These are phyloP conservation scores for Propithecus coquereli DNA, from an alignment of 2,113 vertebrate species.

Conservation along the genomic window DNA sequence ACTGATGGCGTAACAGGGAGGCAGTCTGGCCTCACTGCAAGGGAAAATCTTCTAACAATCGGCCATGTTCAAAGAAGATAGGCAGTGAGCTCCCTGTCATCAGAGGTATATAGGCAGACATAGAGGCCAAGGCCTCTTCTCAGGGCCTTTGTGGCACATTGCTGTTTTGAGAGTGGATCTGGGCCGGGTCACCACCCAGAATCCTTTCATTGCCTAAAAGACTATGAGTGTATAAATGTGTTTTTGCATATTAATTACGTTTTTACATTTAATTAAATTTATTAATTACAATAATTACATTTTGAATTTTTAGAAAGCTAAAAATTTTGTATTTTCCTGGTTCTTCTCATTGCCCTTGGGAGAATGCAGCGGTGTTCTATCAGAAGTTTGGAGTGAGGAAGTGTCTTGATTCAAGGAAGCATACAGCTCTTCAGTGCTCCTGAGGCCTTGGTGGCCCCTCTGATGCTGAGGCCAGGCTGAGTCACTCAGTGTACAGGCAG, in stretches of 20 bases:
- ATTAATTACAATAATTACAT: background rate
- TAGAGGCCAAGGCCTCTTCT: background rate
- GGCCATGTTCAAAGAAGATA: background rate
- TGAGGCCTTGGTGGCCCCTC: background rate
- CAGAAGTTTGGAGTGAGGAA: background rate
- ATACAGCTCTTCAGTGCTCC: background rate
- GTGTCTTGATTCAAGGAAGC: background rate
- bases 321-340: background rate
- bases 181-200: background rate
- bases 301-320: background rate
- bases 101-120: background rate
- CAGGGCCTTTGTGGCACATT: background rate
- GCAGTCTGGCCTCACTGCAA: background rate
- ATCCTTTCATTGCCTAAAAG: background rate
- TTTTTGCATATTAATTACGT: background rate
- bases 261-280: background rate
- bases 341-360: background rate
- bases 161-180: background rate
- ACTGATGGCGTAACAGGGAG: too few species aligned
- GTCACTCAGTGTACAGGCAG: background rate
- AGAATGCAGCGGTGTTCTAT: background rate
- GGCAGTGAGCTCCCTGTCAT: background rate
- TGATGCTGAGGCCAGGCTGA: background rate
- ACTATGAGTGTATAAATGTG: background rate
- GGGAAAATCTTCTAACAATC: background rate